Percentiles rank a stretch among this genome's conserved stretches.
These are phyloP conservation scores for Petrosia ficiformis DNA, from an alignment of 37 sponge, comb jelly and placozoan genomes.

Conservation along the genomic window DNA sequence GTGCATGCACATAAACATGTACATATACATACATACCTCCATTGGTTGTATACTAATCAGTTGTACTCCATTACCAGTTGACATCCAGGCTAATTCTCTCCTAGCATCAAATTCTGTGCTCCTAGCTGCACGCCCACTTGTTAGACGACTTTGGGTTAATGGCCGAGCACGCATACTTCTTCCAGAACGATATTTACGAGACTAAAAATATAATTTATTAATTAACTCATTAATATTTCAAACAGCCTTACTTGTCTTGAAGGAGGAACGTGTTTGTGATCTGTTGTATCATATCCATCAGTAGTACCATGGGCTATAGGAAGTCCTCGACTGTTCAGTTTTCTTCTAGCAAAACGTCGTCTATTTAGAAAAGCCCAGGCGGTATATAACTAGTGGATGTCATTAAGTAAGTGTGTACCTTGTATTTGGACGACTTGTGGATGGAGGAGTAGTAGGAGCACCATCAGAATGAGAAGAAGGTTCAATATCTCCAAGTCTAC, in stretches of 20 bases:
- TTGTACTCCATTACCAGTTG: not conserved
- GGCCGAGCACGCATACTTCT: conserved; percentile 5
- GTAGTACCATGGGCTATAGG: not conserved
- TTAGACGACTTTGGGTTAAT: not conserved
- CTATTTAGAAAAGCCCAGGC: not conserved
- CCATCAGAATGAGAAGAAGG: conserved; percentile 8
- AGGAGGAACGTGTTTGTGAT: not conserved
- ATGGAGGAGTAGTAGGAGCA: not conserved
- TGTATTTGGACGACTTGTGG: not conserved
- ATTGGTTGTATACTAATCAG: conserved; percentile 4
- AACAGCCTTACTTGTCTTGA: conserved; percentile 11
- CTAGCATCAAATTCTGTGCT: not conserved
- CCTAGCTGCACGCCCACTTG: not conserved
- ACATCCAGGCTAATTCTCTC: not conserved
- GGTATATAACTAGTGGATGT: not conserved
- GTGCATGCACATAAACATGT: too few relatives aligned
- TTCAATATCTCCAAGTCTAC: not conserved
- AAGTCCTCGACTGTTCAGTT: not conserved
- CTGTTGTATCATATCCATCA: conserved; percentile 9
- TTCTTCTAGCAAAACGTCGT: not conserved
- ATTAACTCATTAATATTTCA: too few relatives aligned
- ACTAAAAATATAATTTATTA: not conserved
- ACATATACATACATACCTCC: not conserved
- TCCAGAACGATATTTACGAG: conserved; percentile 6
- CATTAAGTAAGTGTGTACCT: not conserved